A percentile compares a stretch with the other conserved stretches of the same genome.
phyloP scores from a whole-genome alignment of 2,888 invertebrate species.

The Alcis repandata region DNA sequence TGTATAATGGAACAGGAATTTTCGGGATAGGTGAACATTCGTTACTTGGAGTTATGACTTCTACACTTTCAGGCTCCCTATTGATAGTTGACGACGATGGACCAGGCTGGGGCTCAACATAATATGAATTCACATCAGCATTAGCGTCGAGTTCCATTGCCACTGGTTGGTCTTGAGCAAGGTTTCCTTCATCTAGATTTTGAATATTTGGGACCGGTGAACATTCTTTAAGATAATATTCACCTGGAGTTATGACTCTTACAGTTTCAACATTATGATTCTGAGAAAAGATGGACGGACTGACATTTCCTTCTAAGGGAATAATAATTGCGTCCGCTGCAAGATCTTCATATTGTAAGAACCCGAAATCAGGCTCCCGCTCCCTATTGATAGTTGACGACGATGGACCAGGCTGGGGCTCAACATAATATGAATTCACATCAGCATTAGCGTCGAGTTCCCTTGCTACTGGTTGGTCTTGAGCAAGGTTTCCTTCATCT shows the following conservation, averaged over 20 bases:
- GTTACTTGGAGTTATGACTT: constrained; percentile 34
- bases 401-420: constrained; percentile 31
- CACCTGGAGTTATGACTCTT: constrained; percentile 1
- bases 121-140: constrained; percentile 27
- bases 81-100: constrained; percentile 31
- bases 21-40: constrained; percentile 39
- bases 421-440: constrained; percentile 27
- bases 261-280: constrained; percentile 20
- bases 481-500: constrained; percentile 36
- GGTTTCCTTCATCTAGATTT: constrained; percentile 32
- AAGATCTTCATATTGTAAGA: constrained; percentile 20
- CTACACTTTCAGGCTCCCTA: constrained; percentile 20
- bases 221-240: background rate
- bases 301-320: constrained; percentile 21
- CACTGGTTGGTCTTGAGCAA: constrained; percentile 32
- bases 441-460: constrained; percentile 18
- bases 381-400: constrained; percentile 28
- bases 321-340: constrained; percentile 27
- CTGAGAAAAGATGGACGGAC: constrained; percentile 23
- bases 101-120: constrained; percentile 30
- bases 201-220: constrained; percentile 4
- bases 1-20: constrained; percentile 41
- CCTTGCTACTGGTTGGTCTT: constrained; percentile 31
- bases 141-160: constrained; percentile 16
- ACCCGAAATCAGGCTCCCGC: constrained; percentile 6